Conservation (phyloP, 2,888 invertebrate genomes). For the Acheta domesticus region DNA sequence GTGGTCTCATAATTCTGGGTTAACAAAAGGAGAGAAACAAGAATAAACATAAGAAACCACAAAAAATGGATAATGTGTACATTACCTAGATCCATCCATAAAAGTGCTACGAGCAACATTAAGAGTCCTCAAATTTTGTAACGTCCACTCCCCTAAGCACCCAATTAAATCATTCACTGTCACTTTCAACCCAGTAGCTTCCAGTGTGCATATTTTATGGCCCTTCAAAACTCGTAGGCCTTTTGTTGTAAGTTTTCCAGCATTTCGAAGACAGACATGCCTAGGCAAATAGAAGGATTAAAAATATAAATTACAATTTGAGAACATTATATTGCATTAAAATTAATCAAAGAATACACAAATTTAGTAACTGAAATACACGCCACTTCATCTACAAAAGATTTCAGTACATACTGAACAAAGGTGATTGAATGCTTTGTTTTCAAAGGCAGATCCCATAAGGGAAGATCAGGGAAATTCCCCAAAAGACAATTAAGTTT, state of each 20-base stretch:
- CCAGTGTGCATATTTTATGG: slow-evolving; percentile 61
- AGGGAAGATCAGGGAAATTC: too few species aligned
- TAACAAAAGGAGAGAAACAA: too few species aligned
- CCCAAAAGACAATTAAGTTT: too few species aligned
- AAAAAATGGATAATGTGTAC: slow-evolving; percentile 33
- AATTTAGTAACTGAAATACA: too few species aligned
- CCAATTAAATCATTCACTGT: slow-evolving; percentile 61
- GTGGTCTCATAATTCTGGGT: too few species aligned
- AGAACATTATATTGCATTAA: background rate
- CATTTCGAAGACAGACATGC: slow-evolving; percentile 58
- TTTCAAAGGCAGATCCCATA: too few species aligned
- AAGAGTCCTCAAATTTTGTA: slow-evolving; percentile 57
- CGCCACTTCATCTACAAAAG: too few species aligned
- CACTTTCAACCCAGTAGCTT: slow-evolving; percentile 57
- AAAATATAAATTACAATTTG: slow-evolving; percentile 2
- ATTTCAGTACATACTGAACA: too few species aligned
- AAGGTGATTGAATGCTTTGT: too few species aligned
- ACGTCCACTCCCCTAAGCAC: slow-evolving; percentile 63
- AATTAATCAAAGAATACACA: too few species aligned
- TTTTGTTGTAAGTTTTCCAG: slow-evolving; percentile 55
- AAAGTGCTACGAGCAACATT: slow-evolving; percentile 63
- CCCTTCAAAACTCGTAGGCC: slow-evolving; percentile 59
- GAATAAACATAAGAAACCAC: too few species aligned
- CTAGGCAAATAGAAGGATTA: slow-evolving; percentile 42
- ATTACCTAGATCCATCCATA: slow-evolving; percentile 55